Evolutionary conservation across 2,888 invertebrate species (phyloP), one percentile per base, ranked within the genome.

Genomic region (Strigamia maritima): DNA sequence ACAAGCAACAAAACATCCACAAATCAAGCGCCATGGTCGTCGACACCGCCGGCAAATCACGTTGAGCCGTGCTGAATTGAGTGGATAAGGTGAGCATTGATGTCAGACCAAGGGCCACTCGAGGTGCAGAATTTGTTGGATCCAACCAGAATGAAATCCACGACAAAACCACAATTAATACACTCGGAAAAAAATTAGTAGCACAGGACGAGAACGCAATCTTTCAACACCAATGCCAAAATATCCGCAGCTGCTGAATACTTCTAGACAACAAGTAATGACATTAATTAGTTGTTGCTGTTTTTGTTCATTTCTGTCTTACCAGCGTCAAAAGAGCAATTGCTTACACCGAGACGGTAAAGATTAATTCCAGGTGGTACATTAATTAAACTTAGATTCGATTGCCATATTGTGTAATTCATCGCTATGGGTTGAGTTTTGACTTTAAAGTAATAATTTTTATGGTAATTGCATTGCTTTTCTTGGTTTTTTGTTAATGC

Each of bases 111-210:
- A 70, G 70, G 12, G 70, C 28, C 6, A 70, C 28, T 70, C 70
- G 24, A 12, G 70, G 70, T 12, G 70, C 70, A 2, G 70, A 6
- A 7, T 2, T 26, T 70, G 6, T 2, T 6, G 16, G 8, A 19
- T 70, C 70, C 28, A 70, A 70, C 22, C 70, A 70, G 70, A 70
- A 70, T 10, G 70, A 70, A 19, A 70, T 70, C 70, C 70, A 70
- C 6, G 70, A 70, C 8, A 70, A 2, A 24, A 10, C 2, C 19
- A 70, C 70, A 16, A 70, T 70, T 19, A 70, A 22, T 26, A 70
- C 19, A 22, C 70, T 70, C 10, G 70, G 70, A 70, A 26, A 70
- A 26, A 70, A 2, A 70, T 19, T 2, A 70, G 70, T 28, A 70
- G 12, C 12, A 70, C 16, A 28, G 6, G 22, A 14, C 16, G 70